Base-by-base conservation (phyloP, 2,113 vertebrate genomes). In the Danionella cerebrum region DNA sequence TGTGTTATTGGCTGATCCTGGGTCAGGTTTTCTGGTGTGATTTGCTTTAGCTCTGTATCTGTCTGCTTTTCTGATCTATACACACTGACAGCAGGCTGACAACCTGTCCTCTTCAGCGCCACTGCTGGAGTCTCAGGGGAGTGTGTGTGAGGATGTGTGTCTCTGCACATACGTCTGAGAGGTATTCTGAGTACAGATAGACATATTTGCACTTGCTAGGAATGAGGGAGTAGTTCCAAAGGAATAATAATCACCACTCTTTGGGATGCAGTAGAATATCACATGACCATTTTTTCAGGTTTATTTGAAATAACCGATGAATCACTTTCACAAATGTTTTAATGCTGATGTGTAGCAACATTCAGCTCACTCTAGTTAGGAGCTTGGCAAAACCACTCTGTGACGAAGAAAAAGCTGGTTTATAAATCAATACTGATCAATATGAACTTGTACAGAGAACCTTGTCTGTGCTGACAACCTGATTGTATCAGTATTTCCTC, bases 191-290 rank as follows among this genome's bases (percentile, higher is more conserved):
- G 45, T 21, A 38, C 12, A 10, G 33, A 51, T 69, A 59, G 44
- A 60, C 57, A 60, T 27, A 54, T 50, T 36, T 50, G 64, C 66
- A 75, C 74, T 76, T 65, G 80, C 80, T 82, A 44, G 11, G 16
- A 60, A 45, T 45, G 38, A 45, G 25, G 29, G 25, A 31, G 24
- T 44, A 18, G 10, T 60, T 60, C 14, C 39, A 44, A 44, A 38
- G 57, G 36, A 55, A 18, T 3, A 53, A 33, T 10, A 12, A 60
- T 13, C 22, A 10, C 25, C 38, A 44, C 14, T 19, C 24, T 19
- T 3, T 3, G 21, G 8, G 16, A 3, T 35, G 18, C 27, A 42
- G 55, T 41, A n/a, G 5, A 41, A 58, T 25, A 57, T 24, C 16
- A 51, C 8, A 16, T 10, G n/a, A 29, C n/a, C n/a, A n/a, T n/a